Evolutionary conservation across 2,797 vertebrate genomes (phyloP).

Genomic region (Scyliorhinus canicula): DNA sequence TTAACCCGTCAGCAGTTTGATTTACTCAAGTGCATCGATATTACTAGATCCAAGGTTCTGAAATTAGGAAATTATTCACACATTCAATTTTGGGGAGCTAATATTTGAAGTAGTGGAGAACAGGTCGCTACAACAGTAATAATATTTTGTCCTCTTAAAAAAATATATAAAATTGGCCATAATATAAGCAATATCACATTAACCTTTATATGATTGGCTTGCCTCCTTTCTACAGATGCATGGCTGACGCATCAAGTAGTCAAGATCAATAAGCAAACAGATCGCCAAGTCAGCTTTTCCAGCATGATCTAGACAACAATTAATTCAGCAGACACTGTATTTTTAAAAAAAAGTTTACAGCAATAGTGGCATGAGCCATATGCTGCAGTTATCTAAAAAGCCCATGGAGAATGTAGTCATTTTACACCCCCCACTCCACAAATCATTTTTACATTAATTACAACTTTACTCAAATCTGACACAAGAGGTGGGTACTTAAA

Average conservation of each 20-base stretch:
- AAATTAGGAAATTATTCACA: neutral
- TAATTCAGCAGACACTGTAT: constrained; percentile 33
- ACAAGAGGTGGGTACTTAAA: neutral
- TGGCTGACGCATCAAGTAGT: neutral
- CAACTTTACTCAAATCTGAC: neutral
- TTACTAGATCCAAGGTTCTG: neutral
- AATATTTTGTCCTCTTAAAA: neutral
- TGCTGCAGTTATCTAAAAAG: neutral
- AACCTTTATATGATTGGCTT: neutral
- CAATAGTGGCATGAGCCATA: neutral
- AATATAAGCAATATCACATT: neutral
- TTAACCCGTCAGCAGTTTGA: neutral
- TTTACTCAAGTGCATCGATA: neutral
- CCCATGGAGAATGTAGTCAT: neutral
- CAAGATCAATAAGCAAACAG: constrained; percentile 28
- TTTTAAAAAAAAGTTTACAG: neutral
- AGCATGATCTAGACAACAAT: constrained; percentile 32
- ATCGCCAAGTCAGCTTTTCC: constrained; percentile 14
- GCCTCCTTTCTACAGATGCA: neutral
- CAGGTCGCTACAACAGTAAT: neutral
- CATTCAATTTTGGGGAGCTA: neutral
- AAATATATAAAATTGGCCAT: too few species aligned
- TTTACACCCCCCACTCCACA: neutral
- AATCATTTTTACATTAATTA: neutral
- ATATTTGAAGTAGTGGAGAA: neutral